These are phyloP conservation scores for Euleptes europaea DNA, from an alignment of 2,113 vertebrate genomes.

Conservation along the genomic window DNA sequence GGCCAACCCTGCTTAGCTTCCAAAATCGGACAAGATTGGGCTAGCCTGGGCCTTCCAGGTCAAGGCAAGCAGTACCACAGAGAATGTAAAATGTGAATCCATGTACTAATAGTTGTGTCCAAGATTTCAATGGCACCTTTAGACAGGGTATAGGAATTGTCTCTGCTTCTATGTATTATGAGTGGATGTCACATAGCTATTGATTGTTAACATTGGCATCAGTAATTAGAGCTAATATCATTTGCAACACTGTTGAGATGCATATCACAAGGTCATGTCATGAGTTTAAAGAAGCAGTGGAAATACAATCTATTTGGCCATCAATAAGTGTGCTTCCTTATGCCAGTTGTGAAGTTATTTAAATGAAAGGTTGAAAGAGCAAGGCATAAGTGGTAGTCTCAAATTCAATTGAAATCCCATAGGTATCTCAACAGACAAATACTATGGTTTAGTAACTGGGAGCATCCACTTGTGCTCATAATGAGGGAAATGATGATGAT, in stretches of 20 bases:
- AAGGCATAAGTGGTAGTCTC: neutral
- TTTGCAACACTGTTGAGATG: neutral
- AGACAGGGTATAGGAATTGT: neutral
- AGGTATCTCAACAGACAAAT: neutral
- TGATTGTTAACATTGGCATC: constrained; percentile 14
- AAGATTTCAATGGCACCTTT: constrained; percentile 27
- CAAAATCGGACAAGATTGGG: too few species aligned
- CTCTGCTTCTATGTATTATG: neutral
- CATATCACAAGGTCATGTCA: constrained; percentile 1
- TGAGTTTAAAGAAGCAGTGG: neutral
- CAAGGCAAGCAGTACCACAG: neutral
- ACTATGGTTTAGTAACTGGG: neutral
- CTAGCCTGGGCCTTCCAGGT: too few species aligned
- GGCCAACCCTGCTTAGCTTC: too few species aligned
- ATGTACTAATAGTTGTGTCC: neutral
- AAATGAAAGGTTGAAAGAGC: neutral
- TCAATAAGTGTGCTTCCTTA: neutral
- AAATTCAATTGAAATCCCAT: neutral
- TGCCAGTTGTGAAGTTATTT: neutral
- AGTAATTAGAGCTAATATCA: neutral
- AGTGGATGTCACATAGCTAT: neutral
- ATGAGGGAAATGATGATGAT: too few species aligned
- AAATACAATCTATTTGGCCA: neutral
- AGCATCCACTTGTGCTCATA: neutral
- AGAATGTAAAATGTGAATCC: neutral